These are phyloP conservation scores for Pyrocephalus nanus DNA, from an alignment of 2,797 vertebrate species.

Conservation along the genomic window DNA sequence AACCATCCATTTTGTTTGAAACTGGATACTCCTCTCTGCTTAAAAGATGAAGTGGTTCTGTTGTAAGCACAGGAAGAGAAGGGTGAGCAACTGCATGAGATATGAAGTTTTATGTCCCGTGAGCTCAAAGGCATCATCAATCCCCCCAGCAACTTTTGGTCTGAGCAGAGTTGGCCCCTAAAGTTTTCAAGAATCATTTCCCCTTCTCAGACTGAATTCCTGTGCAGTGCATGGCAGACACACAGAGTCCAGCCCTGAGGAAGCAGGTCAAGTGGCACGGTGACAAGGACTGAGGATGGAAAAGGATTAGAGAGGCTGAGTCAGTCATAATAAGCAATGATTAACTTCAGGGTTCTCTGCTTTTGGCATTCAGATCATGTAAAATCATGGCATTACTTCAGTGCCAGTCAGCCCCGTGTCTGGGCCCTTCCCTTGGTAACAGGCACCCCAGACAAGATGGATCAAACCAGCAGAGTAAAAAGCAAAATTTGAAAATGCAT, in stretches of 20 bases:
- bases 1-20: accelerated
- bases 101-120: not conserved
- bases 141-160: accelerated
- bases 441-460: not conserved
- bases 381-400: not conserved
- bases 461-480: not conserved
- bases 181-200: not conserved
- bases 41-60: not conserved
- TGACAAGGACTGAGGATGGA: not conserved
- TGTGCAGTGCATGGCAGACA: not conserved
- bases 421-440: not conserved
- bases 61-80: not conserved
- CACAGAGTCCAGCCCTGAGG: not conserved
- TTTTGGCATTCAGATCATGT: slow-evolving; percentile 14
- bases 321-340: slow-evolving; percentile 23
- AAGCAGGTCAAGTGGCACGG: slow-evolving; percentile 23
- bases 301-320: slow-evolving; percentile 38
- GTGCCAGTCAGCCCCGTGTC: not conserved
- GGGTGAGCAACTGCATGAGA: not conserved
- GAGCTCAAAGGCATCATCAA: not conserved
- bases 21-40: not conserved
- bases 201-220: not conserved
- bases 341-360: not conserved
- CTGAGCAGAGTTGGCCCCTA: not conserved
- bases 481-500: not conserved